phyloP scores from a whole-genome alignment of 30 jellyfish, hydroid and myxozoan genomes.

The Mastigias papua region DNA sequence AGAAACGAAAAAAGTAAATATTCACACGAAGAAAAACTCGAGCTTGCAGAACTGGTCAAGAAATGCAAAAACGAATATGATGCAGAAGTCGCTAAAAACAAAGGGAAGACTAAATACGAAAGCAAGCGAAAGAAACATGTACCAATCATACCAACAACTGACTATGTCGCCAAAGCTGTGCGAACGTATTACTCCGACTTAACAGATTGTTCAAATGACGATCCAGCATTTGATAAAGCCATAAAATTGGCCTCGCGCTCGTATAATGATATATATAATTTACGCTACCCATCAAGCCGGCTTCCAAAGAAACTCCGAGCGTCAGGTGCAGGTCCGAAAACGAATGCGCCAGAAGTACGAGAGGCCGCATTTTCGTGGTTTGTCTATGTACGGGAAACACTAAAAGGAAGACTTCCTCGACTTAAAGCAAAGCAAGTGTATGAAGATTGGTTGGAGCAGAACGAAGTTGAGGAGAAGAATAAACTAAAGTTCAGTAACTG shows the following conservation, averaged over 20 bases:
- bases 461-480: slow-evolving; percentile 6
- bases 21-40: neutral
- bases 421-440: slow-evolving; percentile 59
- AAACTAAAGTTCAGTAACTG: neutral
- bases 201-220: slow-evolving; percentile 56
- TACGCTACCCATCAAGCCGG: slow-evolving; percentile 40
- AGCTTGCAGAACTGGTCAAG: neutral
- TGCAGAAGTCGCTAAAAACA: neutral
- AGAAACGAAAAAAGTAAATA: neutral
- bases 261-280: neutral
- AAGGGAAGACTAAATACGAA: neutral
- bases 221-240: slow-evolving; percentile 69
- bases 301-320: slow-evolving; percentile 36
- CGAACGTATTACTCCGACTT: slow-evolving; percentile 77
- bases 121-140: neutral
- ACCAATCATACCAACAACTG: neutral
- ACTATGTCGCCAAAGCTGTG: slow-evolving; percentile 25
- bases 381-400: slow-evolving; percentile 63
- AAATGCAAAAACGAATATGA: neutral
- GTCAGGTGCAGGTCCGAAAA: slow-evolving; percentile 49
- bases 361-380: slow-evolving; percentile 63
- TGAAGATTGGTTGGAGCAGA: slow-evolving; percentile 80
- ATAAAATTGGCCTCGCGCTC: slow-evolving; percentile 76
- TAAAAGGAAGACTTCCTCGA: slow-evolving; percentile 77
- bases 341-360: slow-evolving; percentile 68